phyloP scores from a whole-genome alignment of 2,113 vertebrate genomes.

The Ictalurus punctatus region DNA sequence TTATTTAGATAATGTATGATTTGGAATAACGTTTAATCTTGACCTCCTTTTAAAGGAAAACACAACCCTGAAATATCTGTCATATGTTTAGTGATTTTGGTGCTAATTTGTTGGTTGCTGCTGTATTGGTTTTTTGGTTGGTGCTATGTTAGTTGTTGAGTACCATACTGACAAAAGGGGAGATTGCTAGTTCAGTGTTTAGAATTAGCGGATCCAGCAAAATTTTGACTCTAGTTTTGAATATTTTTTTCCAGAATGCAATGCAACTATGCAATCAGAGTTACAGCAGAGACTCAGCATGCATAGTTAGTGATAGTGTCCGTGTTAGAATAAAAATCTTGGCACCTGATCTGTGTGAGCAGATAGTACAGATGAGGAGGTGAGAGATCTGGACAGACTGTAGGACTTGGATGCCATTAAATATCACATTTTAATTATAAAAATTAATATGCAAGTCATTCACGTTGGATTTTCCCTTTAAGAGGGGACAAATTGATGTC shows the following conservation, averaged over 20 bases:
- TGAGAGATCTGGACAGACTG: neutral
- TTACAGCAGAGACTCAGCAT: neutral
- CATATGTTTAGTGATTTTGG: neutral
- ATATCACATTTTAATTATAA: neutral
- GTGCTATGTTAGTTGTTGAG: neutral
- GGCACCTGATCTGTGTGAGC: neutral
- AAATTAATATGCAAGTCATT: neutral
- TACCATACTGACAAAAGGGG: neutral
- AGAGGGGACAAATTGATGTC: constrained; percentile 49
- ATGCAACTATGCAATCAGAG: neutral
- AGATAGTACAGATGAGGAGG: neutral
- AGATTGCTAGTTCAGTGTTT: neutral
- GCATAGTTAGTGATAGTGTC: neutral
- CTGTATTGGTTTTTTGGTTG: neutral
- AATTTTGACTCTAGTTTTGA: neutral
- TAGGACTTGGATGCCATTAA: neutral
- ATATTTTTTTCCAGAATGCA: neutral
- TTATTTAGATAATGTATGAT: constrained; percentile 53
- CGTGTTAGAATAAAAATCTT: neutral
- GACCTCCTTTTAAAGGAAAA: neutral
- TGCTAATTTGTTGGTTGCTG: neutral
- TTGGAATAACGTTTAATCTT: neutral
- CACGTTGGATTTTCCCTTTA: constrained; percentile 51
- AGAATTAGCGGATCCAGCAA: neutral
- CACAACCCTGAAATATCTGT: neutral